Percentiles rank a stretch among this genome's conserved stretches.
These are phyloP conservation scores for Alentia gelatinosa DNA, from an alignment of 2,888 invertebrate genomes.

Conservation along the genomic window DNA sequence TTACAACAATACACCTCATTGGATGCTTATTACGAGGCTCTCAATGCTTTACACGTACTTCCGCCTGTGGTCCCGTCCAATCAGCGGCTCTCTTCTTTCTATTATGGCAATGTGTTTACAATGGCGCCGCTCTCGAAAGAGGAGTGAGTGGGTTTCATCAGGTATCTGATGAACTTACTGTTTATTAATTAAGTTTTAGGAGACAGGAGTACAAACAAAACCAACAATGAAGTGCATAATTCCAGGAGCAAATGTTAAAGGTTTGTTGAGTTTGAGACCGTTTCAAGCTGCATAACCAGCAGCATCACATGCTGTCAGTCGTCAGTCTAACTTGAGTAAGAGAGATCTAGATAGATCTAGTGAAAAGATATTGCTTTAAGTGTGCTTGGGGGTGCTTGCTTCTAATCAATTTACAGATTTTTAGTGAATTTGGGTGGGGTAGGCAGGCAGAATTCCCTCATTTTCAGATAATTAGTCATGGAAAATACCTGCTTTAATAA, in stretches of 20 bases:
- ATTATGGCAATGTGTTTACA: constrained; percentile 23
- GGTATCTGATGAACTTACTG: background rate
- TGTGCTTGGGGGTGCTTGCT: too few relatives aligned
- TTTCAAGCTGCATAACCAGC: background rate
- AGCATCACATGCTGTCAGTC: background rate
- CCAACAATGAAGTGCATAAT: constrained; percentile 88
- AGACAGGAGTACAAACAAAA: background rate
- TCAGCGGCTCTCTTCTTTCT: background rate
- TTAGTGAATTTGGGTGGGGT: background rate
- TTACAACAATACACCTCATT: background rate
- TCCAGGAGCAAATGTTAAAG: constrained; percentile 88
- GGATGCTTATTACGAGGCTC: background rate
- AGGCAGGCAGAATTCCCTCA: too few relatives aligned
- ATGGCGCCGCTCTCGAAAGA: constrained; percentile 50
- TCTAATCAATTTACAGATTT: too few relatives aligned
- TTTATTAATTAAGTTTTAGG: background rate
- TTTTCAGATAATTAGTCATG: too few relatives aligned
- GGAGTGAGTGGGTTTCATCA: background rate
- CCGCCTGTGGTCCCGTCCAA: background rate
- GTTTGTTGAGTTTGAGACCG: constrained; percentile 79
- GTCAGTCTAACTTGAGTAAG: background rate
- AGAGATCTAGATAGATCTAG: too few relatives aligned
- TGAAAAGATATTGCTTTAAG: too few relatives aligned
- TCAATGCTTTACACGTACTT: background rate
- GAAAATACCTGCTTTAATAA: too few relatives aligned